These are phyloP conservation scores for Patella ulyssiponensis DNA, from an alignment of 2,888 invertebrate genomes.

Conservation along the genomic window DNA sequence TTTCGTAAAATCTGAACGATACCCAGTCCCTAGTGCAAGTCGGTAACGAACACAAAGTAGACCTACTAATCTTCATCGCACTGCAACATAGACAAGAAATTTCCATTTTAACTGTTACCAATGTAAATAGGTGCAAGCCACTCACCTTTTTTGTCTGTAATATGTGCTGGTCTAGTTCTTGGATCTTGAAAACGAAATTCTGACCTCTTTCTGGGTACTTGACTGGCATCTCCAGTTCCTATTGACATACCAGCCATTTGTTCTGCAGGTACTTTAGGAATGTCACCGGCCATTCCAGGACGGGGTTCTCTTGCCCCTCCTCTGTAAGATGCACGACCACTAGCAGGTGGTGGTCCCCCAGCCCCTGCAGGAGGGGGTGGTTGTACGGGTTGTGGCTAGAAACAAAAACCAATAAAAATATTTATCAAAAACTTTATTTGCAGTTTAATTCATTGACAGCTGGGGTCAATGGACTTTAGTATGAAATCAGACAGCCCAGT, in stretches of 20 bases:
- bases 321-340: conserved; percentile 60
- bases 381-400: conserved; percentile 27
- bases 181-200: conserved; percentile 42
- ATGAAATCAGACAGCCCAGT: too few species aligned
- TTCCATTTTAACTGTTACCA: too few species aligned
- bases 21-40: too few species aligned
- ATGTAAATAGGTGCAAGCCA: too few species aligned
- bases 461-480: too few species aligned
- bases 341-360: conserved; percentile 50
- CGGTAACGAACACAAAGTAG: too few species aligned
- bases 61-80: too few species aligned
- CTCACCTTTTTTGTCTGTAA: conserved; percentile 52
- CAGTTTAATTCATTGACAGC: too few species aligned
- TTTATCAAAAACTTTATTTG: not conserved
- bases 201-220: conserved; percentile 27
- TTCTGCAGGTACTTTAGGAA: conserved; percentile 42
- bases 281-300: conserved; percentile 52
- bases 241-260: conserved; percentile 47
- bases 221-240: conserved; percentile 44
- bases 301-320: conserved; percentile 57
- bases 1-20: too few species aligned
- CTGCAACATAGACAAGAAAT: too few species aligned
- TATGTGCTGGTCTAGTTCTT: conserved; percentile 52
- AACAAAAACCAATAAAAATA: not conserved
- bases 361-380: conserved; percentile 39